Evolutionary conservation across 2,888 invertebrate genomes (phyloP).

Genomic region (Escarpia spicata): DNA sequence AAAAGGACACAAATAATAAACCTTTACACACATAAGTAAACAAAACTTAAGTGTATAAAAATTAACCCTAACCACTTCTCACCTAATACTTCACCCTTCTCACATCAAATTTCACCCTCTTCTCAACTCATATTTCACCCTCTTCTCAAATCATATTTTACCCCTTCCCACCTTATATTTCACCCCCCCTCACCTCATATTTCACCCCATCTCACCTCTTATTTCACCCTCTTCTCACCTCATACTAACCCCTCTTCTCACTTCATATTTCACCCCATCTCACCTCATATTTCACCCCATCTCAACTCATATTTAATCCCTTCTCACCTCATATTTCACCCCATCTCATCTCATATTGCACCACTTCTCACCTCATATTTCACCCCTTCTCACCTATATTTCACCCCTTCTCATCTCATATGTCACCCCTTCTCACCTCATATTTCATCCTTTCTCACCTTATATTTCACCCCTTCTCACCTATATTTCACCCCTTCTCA

Average conservation of each 20-base stretch:
- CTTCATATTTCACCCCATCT: neutral
- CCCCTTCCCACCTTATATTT: neutral
- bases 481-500: constrained; percentile 37
- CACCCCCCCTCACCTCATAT: constrained; percentile 27
- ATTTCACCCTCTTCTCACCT: constrained; percentile 32
- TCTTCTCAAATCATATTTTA: constrained; percentile 42
- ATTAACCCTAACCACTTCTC: too few species aligned
- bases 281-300: constrained; percentile 37
- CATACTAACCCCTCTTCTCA: too few species aligned
- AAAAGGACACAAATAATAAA: too few species aligned
- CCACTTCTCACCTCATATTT: constrained; percentile 21
- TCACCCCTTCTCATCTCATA: neutral
- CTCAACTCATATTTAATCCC: neutral
- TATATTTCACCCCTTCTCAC: constrained; percentile 32
- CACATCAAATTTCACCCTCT: too few species aligned
- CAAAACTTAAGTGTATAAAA: too few species aligned
- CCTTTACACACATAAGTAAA: too few species aligned
- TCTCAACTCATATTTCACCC: neutral
- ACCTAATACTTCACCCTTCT: neutral
- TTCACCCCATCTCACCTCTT: neutral
- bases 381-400: constrained; percentile 27
- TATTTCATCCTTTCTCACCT: neutral
- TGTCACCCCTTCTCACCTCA: constrained; percentile 34
- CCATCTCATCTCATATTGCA: constrained; percentile 23
- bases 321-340: constrained; percentile 41